Conservation (phyloP, 2,888 invertebrate genomes). For the Mechanitis messenoides region DNA sequence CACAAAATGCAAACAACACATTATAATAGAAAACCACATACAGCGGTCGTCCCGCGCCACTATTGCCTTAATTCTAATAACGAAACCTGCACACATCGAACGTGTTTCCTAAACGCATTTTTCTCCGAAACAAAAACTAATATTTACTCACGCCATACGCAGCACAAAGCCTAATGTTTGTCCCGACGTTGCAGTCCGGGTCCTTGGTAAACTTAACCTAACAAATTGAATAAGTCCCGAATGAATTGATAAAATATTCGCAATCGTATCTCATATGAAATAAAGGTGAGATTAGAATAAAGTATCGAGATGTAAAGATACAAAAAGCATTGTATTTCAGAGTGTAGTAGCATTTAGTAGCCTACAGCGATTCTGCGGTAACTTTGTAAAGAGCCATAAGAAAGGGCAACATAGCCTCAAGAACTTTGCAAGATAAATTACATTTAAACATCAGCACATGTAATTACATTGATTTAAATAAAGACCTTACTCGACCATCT, state of each 20-base stretch:
- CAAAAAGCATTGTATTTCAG: conserved; percentile 63
- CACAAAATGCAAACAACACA: conserved; percentile 43
- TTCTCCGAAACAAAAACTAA: conserved; percentile 70
- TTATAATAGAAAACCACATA: conserved; percentile 46
- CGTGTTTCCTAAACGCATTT: conserved; percentile 71
- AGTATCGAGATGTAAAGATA: conserved; percentile 42
- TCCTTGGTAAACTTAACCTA: conserved; percentile 71
- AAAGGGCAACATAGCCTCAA: conserved; percentile 50
- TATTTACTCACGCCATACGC: conserved; percentile 70
- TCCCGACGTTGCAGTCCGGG: conserved; percentile 70
- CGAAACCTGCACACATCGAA: conserved; percentile 69
- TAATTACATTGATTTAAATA: conserved; percentile 56
- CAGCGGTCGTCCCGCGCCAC: conserved; percentile 42
- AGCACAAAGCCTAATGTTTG: conserved; percentile 72
- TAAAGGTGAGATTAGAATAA: conserved; percentile 38
- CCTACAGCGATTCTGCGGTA: conserved; percentile 63
- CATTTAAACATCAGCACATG: conserved; percentile 44
- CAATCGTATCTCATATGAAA: conserved; percentile 34
- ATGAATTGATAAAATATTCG: conserved; percentile 19
- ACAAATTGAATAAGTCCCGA: conserved; percentile 54
- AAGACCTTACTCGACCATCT: conserved; percentile 41
- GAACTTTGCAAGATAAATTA: conserved; percentile 50
- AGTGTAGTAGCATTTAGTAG: conserved; percentile 72
- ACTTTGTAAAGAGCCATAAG: conserved; percentile 57
- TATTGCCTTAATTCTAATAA: conserved; percentile 65